Percentiles rank a stretch among this genome's conserved stretches.
These are phyloP conservation scores for Chaetorhynchus papuensis DNA, from an alignment of 2,113 vertebrate species.

Conservation along the genomic window DNA sequence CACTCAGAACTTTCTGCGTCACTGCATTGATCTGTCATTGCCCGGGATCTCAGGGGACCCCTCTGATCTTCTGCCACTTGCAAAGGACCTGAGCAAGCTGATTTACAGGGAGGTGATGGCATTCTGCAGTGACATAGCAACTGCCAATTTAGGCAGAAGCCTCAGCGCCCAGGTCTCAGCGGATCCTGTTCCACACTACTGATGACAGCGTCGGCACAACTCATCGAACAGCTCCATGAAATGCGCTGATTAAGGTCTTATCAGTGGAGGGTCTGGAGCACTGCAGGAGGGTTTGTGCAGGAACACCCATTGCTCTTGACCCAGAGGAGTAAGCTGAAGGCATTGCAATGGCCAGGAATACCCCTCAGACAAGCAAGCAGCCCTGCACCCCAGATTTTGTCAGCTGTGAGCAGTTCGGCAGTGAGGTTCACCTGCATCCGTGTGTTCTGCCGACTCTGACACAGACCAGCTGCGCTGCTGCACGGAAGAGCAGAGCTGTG, in stretches of 20 bases:
- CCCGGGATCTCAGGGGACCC: background rate
- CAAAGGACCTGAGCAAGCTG: background rate
- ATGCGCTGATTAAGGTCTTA: background rate
- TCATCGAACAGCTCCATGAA: background rate
- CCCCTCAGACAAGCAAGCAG: background rate
- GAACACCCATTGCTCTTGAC: background rate
- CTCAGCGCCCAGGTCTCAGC: background rate
- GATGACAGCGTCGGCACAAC: background rate
- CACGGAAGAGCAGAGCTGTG: rapidly evolving
- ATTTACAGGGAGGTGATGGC: background rate
- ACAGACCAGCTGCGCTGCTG: rapidly evolving
- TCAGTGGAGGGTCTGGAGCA: background rate
- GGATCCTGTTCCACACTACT: background rate
- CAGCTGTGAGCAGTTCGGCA: background rate
- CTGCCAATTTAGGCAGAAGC: background rate
- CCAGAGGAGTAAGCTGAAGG: background rate
- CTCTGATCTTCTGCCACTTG: background rate
- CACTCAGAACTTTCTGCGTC: rapidly evolving
- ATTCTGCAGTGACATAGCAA: background rate
- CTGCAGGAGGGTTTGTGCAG: background rate
- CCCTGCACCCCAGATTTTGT: background rate
- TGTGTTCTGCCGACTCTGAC: rapidly evolving
- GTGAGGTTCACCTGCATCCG: rapidly evolving
- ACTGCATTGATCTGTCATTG: background rate
- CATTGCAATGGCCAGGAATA: background rate